These are phyloP conservation scores for Pseudomyrmex sp. DNA, from an alignment of 1,140 invertebrate species.

Conservation along the genomic window DNA sequence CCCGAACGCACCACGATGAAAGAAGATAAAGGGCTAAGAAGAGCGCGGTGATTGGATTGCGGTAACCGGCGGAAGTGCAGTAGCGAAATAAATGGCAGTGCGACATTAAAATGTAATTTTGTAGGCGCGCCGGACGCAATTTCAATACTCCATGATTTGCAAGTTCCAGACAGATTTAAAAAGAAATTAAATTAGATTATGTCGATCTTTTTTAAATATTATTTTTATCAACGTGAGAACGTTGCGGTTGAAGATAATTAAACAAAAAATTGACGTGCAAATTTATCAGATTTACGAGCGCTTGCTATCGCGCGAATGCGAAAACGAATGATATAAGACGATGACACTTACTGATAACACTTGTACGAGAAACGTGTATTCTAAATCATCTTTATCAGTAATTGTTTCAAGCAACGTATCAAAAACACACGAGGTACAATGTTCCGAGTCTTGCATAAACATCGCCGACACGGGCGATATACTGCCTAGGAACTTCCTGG, in stretches of 20 bases:
- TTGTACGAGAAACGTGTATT: neutral
- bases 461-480: conserved; percentile 55
- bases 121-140: neutral
- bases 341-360: conserved; percentile 8
- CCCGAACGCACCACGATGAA: conserved; percentile 45
- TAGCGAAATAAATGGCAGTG: conserved; percentile 36
- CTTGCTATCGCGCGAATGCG: neutral
- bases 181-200: too few relatives aligned
- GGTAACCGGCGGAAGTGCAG: conserved; percentile 49
- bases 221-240: too few relatives aligned
- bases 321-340: conserved; percentile 1
- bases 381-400: conserved; percentile 56
- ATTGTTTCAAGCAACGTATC: conserved; percentile 42
- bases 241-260: too few relatives aligned
- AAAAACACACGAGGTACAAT: conserved; percentile 28
- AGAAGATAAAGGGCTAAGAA: conserved; percentile 20
- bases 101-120: conserved; percentile 30
- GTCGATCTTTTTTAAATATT: too few relatives aligned
- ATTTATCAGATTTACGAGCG: neutral
- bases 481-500: conserved; percentile 52
- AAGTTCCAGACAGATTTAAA: neutral
- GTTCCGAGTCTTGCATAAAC: conserved; percentile 52
- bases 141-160: neutral
- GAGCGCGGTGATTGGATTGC: conserved; percentile 43
- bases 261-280: too few relatives aligned